Evolutionary conservation across 2,113 vertebrate genomes (phyloP), one percentile per base, ranked within the genome.

Genomic region (Craseonycteris thonglongyai): DNA sequence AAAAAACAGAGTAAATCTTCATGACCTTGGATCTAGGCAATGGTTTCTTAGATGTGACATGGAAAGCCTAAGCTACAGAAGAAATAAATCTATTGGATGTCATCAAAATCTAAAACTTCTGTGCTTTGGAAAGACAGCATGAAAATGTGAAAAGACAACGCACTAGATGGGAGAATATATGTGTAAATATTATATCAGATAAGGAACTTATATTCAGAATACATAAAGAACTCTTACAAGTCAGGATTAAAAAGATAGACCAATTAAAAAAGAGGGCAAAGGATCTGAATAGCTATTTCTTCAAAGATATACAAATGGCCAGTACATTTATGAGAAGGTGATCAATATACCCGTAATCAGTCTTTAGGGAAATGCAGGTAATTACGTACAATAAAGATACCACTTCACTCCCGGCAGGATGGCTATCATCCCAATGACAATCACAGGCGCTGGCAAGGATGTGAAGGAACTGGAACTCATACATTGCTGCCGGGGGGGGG

Each of bases 381-480:
- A 6, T 49, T 69, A 59, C 15, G n/a, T 7, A 15, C 42, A 40
- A 3, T 0, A n/a, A n/a, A n/a, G 19, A 19, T 38, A 24, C 14
- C 54, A 21, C n/a, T 19, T 49, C 40, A 19, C 51, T 2, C 5
- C 26, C 54, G 40, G 61, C 4, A 45, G 21, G 82, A 11, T 1
- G 14, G 6, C 63, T 8, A 5, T 35, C 7, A 38, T 3, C 22
- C 28, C 14, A 3, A 42, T 7, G 18, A 63, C 6, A 33, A 16
- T 1, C 16, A 8, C 28, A 0, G 28, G 63, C 0, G 42, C 7
- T 1, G 14, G 33, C n/a, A 0, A 19, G n/a, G 0, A 1, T 0
- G 14, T 0, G 26, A 19, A 40, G 11, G 18, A 22, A 7, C 21
- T 0, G 33, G 14, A 38, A 47, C 2, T 11, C 6, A 0, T 5